These are phyloP conservation scores for Nebria ingens DNA, from an alignment of 1,140 invertebrate genomes.

Conservation along the genomic window DNA sequence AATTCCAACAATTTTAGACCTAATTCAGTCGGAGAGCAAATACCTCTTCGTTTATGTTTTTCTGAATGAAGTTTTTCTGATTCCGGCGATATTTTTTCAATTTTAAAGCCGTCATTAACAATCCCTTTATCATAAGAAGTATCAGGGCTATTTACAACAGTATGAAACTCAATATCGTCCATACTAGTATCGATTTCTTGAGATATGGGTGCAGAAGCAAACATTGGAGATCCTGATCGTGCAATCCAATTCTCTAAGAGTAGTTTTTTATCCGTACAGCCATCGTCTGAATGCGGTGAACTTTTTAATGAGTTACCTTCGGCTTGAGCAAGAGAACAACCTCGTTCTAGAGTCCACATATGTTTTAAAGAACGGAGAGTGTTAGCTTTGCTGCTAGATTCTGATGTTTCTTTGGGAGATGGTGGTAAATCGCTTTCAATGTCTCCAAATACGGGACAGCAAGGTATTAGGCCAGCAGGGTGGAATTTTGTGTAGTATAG, in stretches of 20 bases:
- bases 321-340: slow-evolving; percentile 1
- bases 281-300: slow-evolving; percentile 24
- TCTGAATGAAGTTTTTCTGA: background rate
- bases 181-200: slow-evolving; percentile 30
- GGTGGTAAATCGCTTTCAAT: slow-evolving; percentile 24
- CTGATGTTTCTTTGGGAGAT: background rate
- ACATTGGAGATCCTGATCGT: slow-evolving; percentile 36
- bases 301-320: slow-evolving; percentile 9
- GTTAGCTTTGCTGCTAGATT: slow-evolving; percentile 7
- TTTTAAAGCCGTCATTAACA: slow-evolving; percentile 13
- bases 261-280: slow-evolving; percentile 40
- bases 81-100: background rate
- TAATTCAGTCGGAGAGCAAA: slow-evolving; percentile 37
- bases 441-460: slow-evolving; percentile 28
- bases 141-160: slow-evolving; percentile 34
- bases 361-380: slow-evolving; percentile 24
- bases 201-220: slow-evolving; percentile 34
- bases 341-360: slow-evolving; percentile 18
- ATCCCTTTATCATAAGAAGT: slow-evolving; percentile 12
- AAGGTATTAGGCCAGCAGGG: slow-evolving; percentile 36
- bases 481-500: slow-evolving; percentile 57
- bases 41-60: slow-evolving; percentile 32
- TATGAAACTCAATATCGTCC: slow-evolving; percentile 38
- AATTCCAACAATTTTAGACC: slow-evolving; percentile 28
- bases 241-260: slow-evolving; percentile 41